Evolutionary conservation across 1,140 invertebrate species (phyloP).

Genomic region (Brachystomella parvula): DNA sequence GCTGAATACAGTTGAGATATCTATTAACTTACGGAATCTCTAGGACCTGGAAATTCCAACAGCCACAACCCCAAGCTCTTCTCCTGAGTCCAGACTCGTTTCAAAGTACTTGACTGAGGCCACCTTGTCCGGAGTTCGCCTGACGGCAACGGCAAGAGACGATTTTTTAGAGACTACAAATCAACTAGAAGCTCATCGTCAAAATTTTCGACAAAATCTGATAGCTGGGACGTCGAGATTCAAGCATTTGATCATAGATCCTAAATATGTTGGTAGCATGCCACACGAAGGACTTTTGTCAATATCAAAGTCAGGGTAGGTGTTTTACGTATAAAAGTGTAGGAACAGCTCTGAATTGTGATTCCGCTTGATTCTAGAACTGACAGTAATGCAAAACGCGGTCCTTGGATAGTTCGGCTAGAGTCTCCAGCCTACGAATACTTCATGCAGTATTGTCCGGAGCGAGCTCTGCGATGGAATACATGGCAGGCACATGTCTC

Average conservation of each 20-base stretch:
- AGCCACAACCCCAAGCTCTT: constrained; percentile 42
- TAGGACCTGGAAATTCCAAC: constrained; percentile 46
- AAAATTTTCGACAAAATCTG: constrained; percentile 56
- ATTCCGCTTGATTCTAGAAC: neutral
- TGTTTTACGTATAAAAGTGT: constrained; percentile 4
- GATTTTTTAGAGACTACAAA: constrained; percentile 46
- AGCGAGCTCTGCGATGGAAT: constrained; percentile 65
- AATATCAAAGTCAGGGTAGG: constrained; percentile 55
- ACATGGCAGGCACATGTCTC: constrained; percentile 67
- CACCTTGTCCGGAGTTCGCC: constrained; percentile 64
- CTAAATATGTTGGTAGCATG: constrained; percentile 59
- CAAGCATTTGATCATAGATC: constrained; percentile 58
- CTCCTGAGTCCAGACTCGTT: constrained; percentile 58
- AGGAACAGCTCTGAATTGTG: neutral
- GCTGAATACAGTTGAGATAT: neutral
- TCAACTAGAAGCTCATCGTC: constrained; percentile 49
- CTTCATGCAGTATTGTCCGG: constrained; percentile 73
- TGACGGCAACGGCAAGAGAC: constrained; percentile 45
- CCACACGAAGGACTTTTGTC: constrained; percentile 59
- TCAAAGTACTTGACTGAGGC: constrained; percentile 72
- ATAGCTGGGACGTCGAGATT: constrained; percentile 56
- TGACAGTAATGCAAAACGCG: constrained; percentile 51
- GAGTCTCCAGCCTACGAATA: constrained; percentile 59
- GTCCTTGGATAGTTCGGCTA: constrained; percentile 70
- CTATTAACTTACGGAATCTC: constrained; percentile 17